Evolutionary conservation across 2,113 vertebrate species (phyloP).

Genomic region (Natator depressus): DNA sequence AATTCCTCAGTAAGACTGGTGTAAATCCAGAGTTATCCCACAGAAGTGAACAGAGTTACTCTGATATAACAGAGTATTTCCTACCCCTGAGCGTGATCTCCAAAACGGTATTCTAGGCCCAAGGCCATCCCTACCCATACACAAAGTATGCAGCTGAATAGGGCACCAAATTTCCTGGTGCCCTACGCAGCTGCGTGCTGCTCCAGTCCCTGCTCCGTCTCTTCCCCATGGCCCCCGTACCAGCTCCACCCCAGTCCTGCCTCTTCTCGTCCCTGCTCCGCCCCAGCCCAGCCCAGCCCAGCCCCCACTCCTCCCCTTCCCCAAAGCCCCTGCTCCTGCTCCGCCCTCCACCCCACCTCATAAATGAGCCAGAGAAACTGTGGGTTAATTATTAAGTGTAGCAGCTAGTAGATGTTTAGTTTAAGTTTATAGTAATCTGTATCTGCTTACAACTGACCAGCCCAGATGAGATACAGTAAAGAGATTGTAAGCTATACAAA

Average conservation of each 20-base stretch:
- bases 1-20: not conserved
- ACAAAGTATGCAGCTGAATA: no score
- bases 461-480: accelerated
- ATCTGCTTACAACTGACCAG: not conserved
- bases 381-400: no score
- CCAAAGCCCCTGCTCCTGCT: no score
- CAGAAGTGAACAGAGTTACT: not conserved
- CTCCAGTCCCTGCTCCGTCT: no score
- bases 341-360: not conserved
- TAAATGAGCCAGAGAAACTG: not conserved
- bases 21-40: not conserved
- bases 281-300: no score
- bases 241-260: no score
- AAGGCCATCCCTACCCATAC: no score
- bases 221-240: no score
- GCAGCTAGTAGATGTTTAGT: not conserved
- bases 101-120: not conserved
- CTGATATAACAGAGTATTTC: not conserved
- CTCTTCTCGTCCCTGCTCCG: no score
- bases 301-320: no score
- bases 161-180: no score
- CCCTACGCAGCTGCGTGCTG: no score
- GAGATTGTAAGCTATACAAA: not conserved
- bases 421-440: not conserved
- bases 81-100: not conserved